Conservation (phyloP, 2,113 vertebrate genomes). For the Dendrocopos noguchii region DNA sequence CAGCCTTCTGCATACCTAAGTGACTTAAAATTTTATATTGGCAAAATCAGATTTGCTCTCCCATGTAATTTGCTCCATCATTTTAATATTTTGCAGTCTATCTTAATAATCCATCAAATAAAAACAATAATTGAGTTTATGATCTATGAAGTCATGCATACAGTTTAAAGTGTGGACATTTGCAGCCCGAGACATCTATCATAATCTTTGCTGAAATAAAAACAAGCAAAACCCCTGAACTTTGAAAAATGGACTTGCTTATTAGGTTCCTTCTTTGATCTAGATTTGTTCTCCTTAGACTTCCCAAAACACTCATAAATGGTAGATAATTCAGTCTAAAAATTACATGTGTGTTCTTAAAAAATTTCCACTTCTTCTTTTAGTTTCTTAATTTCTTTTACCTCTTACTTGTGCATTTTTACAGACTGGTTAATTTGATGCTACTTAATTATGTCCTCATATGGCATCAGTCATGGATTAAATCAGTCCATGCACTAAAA, state of each 20-base stretch:
- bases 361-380: not conserved
- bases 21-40: not conserved
- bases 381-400: not conserved
- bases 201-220: conserved; percentile 1
- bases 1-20: not conserved
- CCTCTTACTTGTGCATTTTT: not conserved
- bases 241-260: not conserved
- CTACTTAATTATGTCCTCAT: not conserved
- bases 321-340: not conserved
- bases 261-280: conserved; percentile 10
- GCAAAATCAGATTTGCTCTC: not conserved
- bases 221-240: not conserved
- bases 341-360: not conserved
- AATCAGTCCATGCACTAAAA: not conserved
- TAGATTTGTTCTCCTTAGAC: not conserved
- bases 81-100: not conserved
- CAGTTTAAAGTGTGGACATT: not conserved
- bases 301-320: not conserved
- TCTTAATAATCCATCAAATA: not conserved
- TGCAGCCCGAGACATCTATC: not conserved
- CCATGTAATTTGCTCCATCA: not conserved
- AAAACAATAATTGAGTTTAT: not conserved
- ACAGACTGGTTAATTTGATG: not conserved
- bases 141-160: not conserved
- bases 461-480: not conserved